A percentile compares a stretch with the other conserved stretches of the same genome.
Conservation (phyloP, 2,888 invertebrate genomes). For the Cactoblastis cactorum region DNA sequence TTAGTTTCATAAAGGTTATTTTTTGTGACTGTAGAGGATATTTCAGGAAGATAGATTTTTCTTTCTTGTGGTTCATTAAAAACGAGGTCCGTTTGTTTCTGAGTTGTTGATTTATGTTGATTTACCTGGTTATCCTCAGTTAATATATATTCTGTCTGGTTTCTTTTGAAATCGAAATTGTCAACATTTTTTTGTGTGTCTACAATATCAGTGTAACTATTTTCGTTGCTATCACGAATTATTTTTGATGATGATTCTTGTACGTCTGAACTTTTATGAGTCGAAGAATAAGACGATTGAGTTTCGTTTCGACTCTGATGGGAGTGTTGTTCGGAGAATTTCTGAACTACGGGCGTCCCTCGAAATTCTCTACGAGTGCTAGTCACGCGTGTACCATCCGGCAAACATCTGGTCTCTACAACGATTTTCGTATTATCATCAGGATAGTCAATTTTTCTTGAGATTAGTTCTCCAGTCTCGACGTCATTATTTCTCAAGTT, state of each 20-base stretch:
- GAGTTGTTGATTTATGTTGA: constrained; percentile 16
- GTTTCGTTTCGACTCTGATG: constrained; percentile 49
- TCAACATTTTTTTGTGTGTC: constrained; percentile 60
- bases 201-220: constrained; percentile 45
- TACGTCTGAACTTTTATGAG: constrained; percentile 42
- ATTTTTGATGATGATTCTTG: constrained; percentile 45
- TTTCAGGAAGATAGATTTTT: constrained; percentile 31
- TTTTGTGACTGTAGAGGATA: background rate
- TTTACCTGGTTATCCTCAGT: constrained; percentile 30
- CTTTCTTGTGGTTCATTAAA: constrained; percentile 24
- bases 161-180: constrained; percentile 48
- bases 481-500: constrained; percentile 36
- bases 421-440: constrained; percentile 83
- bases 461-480: constrained; percentile 71
- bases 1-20: background rate
- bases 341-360: constrained; percentile 48
- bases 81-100: constrained; percentile 10
- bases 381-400: constrained; percentile 84
- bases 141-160: constrained; percentile 30
- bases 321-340: constrained; percentile 51
- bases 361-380: constrained; percentile 83
- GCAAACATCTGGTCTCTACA: constrained; percentile 82
- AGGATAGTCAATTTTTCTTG: constrained; percentile 80
- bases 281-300: constrained; percentile 42
- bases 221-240: constrained; percentile 38